Percentiles rank a stretch among this genome's conserved stretches.
These are phyloP conservation scores for Triplophysa dalaica DNA, from an alignment of 2,113 vertebrate genomes.

Conservation along the genomic window DNA sequence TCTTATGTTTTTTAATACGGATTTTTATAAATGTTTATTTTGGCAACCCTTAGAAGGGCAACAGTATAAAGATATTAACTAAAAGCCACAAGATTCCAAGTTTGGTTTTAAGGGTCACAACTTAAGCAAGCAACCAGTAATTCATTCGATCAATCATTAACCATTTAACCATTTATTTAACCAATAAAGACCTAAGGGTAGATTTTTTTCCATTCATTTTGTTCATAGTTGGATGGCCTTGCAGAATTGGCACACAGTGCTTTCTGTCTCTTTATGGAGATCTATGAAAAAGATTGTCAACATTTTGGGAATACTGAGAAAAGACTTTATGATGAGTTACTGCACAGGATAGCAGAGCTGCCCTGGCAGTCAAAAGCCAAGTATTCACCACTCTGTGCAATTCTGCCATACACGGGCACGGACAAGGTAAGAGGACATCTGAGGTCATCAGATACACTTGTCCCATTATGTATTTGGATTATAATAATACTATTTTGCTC, in stretches of 20 bases:
- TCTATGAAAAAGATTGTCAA: slow-evolving; percentile 78
- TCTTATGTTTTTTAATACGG: too few relatives aligned
- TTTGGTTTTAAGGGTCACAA: too few relatives aligned
- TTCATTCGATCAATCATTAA: too few relatives aligned
- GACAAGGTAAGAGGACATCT: slow-evolving; percentile 68
- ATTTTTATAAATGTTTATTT: too few relatives aligned
- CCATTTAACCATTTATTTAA: too few relatives aligned
- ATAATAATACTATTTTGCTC: too few relatives aligned
- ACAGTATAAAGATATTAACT: too few relatives aligned
- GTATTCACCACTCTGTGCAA: slow-evolving; percentile 76
- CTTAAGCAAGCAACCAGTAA: too few relatives aligned
- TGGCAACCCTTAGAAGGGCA: too few relatives aligned
- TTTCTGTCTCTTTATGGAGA: slow-evolving; percentile 77
- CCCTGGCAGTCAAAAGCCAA: slow-evolving; percentile 84
- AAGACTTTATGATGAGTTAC: slow-evolving; percentile 67
- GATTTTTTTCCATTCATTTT: neutral
- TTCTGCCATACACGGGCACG: slow-evolving; percentile 80
- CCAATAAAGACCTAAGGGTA: too few relatives aligned
- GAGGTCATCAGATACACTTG: neutral
- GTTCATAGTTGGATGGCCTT: slow-evolving; percentile 79
- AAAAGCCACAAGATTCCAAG: too few relatives aligned
- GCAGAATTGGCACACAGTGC: slow-evolving; percentile 75
- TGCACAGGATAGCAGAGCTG: slow-evolving; percentile 72
- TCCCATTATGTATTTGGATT: too few relatives aligned
- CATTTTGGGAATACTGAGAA: slow-evolving; percentile 68